Base-by-base conservation (phyloP, 1,140 invertebrate species). In the Dysdera silvatica region DNA sequence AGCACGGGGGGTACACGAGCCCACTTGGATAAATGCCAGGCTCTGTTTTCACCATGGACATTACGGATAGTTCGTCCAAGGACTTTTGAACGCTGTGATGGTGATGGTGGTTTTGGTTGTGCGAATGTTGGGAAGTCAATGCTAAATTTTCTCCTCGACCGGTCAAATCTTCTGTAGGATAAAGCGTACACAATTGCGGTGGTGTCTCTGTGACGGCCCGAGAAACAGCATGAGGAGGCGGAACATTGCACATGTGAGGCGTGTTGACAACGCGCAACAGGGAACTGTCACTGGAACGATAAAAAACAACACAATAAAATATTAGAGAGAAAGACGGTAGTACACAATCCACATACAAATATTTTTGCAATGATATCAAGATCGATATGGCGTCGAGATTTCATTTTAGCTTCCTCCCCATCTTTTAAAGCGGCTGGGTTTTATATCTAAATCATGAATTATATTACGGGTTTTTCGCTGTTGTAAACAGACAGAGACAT, bases 31-130 rank as follows among this genome's bases (percentile, higher is more conserved):
- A 65, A 16, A 65, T 24, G 7, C 55, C 55, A 1, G 62, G 62
- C 16, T 65, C 62, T 1, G 62, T 52, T 28, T 65, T 65, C 16
- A 65, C 62, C 62, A 65, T 65, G 23, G 62, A 48, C 62, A 65
- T 65, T 6, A 65, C 62, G 12, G 62, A 48, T 29, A 65, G 35
- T 45, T 58, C 62, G 53, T 63, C 61, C 61, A 63, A 55, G 41
- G 61, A 45, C 32, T 63, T 63, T 6, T 52, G 20, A 31, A 47
- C 32, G 23, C 31, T 37, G 33, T 37, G 49, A 18, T 55, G 43
- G 23, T 49, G 49, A 3, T 54, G 49, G 10, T 54, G 51, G 32
- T 63, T 52, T 1, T 31, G 37, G 6, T 52, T 45, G 12, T 54
- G 41, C 3, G 59, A 26, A 6, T 31, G n/a, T 37, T 37, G 41